Conservation (phyloP, 2,797 vertebrate species). For the Octomys mimax region DNA sequence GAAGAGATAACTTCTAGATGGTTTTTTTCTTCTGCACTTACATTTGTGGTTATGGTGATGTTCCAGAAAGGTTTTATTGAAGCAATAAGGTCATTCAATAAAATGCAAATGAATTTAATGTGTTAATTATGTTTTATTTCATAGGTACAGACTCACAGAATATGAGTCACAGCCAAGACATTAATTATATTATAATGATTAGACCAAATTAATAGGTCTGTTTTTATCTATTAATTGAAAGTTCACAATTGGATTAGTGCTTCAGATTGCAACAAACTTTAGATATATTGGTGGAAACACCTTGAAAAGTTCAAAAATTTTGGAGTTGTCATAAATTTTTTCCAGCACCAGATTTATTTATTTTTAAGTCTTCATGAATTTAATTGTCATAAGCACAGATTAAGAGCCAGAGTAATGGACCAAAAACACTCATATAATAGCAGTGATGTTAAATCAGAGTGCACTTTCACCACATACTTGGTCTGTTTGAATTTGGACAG, state of each 20-base stretch:
- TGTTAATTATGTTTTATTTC: slow-evolving; percentile 63
- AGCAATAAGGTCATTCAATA: slow-evolving; percentile 48
- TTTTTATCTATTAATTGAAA: slow-evolving; percentile 56
- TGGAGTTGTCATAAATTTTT: background rate
- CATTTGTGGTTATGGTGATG: slow-evolving; percentile 32
- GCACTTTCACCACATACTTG: background rate
- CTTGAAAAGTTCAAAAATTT: slow-evolving; percentile 41
- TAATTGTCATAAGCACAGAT: background rate
- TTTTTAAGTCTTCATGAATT: background rate
- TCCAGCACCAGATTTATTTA: background rate
- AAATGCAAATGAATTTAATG: slow-evolving; percentile 42
- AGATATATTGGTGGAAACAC: slow-evolving; percentile 26
- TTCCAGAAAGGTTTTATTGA: slow-evolving; percentile 65
- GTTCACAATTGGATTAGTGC: background rate
- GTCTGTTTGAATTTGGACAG: background rate
- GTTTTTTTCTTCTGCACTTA: slow-evolving; percentile 52
- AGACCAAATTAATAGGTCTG: slow-evolving; percentile 44
- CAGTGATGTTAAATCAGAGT: background rate
- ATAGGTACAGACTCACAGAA: slow-evolving; percentile 13
- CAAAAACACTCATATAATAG: background rate
- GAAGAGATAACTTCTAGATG: background rate
- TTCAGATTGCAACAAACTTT: slow-evolving; percentile 25
- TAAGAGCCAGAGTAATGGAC: background rate
- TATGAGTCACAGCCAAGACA: slow-evolving; percentile 49
- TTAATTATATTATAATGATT: slow-evolving; percentile 62